phyloP scores from a whole-genome alignment of 2,113 vertebrate species.

The Hyperoodon ampullatus region DNA sequence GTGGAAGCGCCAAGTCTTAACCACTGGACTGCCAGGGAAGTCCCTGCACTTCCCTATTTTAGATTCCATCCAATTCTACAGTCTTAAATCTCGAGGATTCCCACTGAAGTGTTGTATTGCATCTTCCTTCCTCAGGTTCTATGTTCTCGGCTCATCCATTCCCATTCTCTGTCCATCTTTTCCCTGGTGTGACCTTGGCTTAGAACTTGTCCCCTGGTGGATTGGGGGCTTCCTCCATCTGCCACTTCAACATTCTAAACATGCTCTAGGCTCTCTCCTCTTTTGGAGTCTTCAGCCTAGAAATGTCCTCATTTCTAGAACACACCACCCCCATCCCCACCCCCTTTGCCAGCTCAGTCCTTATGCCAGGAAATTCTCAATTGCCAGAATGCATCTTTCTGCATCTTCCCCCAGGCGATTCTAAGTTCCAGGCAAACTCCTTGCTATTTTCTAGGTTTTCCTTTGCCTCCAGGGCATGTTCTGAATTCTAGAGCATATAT shows the following conservation, averaged over 20 bases:
- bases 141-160: background rate
- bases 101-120: background rate
- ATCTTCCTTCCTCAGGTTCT: background rate
- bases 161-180: background rate
- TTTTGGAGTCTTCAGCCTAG: constrained; percentile 57
- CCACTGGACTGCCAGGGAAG: background rate
- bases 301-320: constrained; percentile 65
- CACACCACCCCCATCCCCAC: background rate
- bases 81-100: background rate
- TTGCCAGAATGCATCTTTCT: constrained; percentile 15
- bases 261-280: constrained; percentile 57
- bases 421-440: background rate
- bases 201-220: constrained; percentile 21
- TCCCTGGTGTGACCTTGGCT: background rate
- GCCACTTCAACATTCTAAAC: constrained; percentile 41
- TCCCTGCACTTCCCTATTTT: background rate
- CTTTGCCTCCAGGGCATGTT: background rate
- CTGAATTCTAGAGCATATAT: constrained; percentile 32
- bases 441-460: constrained; percentile 37
- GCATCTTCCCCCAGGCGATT: background rate
- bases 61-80: background rate
- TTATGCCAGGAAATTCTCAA: constrained; percentile 52
- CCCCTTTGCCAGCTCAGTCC: constrained; percentile 48
- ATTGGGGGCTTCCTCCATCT: constrained; percentile 26
- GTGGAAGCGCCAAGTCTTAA: background rate